Conservation (phyloP, 2,888 invertebrate genomes). For the Epirrhoe alternata region DNA sequence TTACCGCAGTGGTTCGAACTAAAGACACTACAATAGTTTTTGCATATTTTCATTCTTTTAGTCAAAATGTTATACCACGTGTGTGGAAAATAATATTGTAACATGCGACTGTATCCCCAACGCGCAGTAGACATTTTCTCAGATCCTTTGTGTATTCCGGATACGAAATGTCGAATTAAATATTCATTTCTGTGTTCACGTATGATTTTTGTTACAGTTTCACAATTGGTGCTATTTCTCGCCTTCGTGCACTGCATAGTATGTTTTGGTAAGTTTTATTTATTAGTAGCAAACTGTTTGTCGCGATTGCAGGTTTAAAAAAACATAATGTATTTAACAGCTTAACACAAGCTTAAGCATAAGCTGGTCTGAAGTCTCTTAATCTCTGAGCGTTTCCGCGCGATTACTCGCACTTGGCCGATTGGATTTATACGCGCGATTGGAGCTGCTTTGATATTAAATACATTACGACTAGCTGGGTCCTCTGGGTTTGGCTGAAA, state of each 20-base stretch:
- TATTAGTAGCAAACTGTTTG: background rate
- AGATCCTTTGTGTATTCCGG: too few relatives aligned
- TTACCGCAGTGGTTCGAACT: too few relatives aligned
- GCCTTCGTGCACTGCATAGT: constrained; percentile 62
- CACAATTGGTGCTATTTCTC: constrained; percentile 70
- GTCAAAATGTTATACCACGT: too few relatives aligned
- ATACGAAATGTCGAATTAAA: background rate
- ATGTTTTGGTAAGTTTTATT: constrained; percentile 71
- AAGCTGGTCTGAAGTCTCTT: constrained; percentile 4
- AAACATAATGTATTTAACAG: background rate
- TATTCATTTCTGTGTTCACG: constrained; percentile 1
- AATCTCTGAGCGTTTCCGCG: constrained; percentile 45
- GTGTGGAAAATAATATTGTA: too few relatives aligned
- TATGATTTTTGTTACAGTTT: constrained; percentile 67
- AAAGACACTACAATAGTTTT: too few relatives aligned
- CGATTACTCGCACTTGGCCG: constrained; percentile 49
- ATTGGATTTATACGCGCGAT: constrained; percentile 45
- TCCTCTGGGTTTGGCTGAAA: background rate
- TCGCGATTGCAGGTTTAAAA: background rate
- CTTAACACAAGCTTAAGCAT: constrained; percentile 6
- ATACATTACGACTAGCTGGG: constrained; percentile 37
- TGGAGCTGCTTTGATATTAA: constrained; percentile 52
- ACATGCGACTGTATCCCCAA: too few relatives aligned
- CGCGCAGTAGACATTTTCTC: too few relatives aligned
- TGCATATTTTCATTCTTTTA: too few relatives aligned